Evolutionary conservation across 2,888 invertebrate genomes (phyloP).

Genomic region (Aphidoletes aphidimyza): DNA sequence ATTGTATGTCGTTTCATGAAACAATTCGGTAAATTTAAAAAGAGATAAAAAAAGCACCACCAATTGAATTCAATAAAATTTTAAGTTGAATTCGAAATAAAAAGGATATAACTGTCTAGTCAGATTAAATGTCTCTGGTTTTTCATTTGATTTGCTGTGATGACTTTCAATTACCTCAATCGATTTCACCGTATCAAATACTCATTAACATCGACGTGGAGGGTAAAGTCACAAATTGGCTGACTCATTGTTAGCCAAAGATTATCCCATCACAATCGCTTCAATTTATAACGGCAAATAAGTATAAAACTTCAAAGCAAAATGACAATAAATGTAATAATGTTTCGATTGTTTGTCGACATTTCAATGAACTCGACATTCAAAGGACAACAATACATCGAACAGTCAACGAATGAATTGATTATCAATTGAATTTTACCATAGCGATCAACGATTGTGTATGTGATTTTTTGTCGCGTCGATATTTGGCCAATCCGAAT

Average conservation of each 20-base stretch:
- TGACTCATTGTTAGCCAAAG: no score
- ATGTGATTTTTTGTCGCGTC: neutral
- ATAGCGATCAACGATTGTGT: neutral
- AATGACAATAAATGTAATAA: neutral
- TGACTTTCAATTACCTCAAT: neutral
- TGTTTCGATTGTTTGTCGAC: neutral
- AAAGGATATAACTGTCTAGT: neutral
- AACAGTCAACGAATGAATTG: constrained; percentile 4
- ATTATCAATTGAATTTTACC: neutral
- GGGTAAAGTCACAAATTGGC: no score
- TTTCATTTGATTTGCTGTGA: neutral
- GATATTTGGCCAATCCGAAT: constrained; percentile 23
- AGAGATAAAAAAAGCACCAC: no score
- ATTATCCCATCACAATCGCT: no score
- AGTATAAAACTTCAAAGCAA: neutral
- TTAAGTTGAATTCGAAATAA: no score
- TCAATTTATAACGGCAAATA: neutral
- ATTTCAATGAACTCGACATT: neutral
- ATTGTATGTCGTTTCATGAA: no score
- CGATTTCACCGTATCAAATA: neutral
- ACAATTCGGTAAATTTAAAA: no score
- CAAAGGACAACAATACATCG: neutral
- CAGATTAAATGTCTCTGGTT: neutral
- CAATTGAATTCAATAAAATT: no score
- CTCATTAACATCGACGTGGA: no score